Evolutionary conservation across 2,888 invertebrate genomes (phyloP), one percentile per base, ranked within the genome.

Genomic region (Candidula unifasciata): DNA sequence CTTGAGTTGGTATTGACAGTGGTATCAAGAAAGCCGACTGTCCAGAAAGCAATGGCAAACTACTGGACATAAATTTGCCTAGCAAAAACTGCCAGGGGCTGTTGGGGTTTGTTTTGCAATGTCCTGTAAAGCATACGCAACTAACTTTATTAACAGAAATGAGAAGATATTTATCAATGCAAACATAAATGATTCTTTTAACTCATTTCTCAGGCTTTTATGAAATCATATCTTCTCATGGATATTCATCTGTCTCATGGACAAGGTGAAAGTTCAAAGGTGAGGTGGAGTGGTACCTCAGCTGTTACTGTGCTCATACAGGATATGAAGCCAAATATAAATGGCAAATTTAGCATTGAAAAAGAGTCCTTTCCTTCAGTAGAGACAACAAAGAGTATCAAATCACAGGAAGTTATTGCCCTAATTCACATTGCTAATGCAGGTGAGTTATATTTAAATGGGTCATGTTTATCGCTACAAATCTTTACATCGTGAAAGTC

Each of bases 271-370:
- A 88, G 88, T 44, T 93, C 93, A 8, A 88, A 90, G 77, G 92
- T 93, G 3, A 87, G 93, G 27, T 93, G 93, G 93, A 93, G 93
- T 87, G 93, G 93, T 8, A 92, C 92, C 83, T 93, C 93, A 3
- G 92, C 92, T 0, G 76, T 90, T 2, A 90, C 91, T 10, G 86
- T 91, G 52, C 85, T 93, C 6, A 89, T 93, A 27, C 90, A 91
- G 77, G 85, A 87, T 77, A 86, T 85, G 2, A 81, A 86, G 64
- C 82, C 85, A 27, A 79, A 54, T 13, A 83, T 82, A 10, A 76
- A 76, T 24, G 80, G 69, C n/a, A 69, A 80, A 0, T 54, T 64
- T 5, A 60, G 69, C n/a, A 85, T 74, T 60, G 83, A 85, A 27
- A 86, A 88, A 54, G 86, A 86, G n/a, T 76, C 74, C 30, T 54